Percentiles rank a stretch among this genome's conserved stretches.
Evolutionary conservation across 2,797 vertebrate genomes (phyloP).

Genomic region (Sphenodon punctatus): DNA sequence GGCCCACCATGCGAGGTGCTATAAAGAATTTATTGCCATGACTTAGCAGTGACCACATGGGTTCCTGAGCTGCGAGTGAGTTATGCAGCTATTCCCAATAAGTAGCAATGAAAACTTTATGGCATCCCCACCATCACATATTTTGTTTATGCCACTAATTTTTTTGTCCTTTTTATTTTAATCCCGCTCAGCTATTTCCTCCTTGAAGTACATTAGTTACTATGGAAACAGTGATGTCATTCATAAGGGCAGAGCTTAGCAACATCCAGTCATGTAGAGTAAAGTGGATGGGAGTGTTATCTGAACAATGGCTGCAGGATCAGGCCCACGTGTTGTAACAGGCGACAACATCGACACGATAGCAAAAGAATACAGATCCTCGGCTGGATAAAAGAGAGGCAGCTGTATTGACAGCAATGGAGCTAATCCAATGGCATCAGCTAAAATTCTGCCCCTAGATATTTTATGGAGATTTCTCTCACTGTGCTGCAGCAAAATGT

Average conservation of each 20-base stretch:
- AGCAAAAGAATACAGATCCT: background rate
- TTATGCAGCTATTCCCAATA: background rate
- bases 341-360: background rate
- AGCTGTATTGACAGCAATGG: background rate
- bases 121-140: background rate
- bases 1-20: background rate
- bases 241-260: background rate
- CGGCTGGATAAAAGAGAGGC: background rate
- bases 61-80: background rate
- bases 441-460: background rate
- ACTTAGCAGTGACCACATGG: background rate
- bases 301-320: background rate
- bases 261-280: background rate
- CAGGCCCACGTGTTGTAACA: background rate
- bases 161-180: background rate
- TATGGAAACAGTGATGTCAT: background rate
- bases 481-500: background rate
- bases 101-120: conserved; percentile 11
- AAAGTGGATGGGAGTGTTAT: background rate
- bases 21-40: background rate
- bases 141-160: background rate
- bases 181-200: background rate
- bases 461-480: background rate
- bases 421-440: background rate
- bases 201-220: background rate